Percentiles rank a stretch among this genome's conserved stretches.
Evolutionary conservation across 2,888 invertebrate species (phyloP).

Genomic region (Caenorhabditis zanzibari): DNA sequence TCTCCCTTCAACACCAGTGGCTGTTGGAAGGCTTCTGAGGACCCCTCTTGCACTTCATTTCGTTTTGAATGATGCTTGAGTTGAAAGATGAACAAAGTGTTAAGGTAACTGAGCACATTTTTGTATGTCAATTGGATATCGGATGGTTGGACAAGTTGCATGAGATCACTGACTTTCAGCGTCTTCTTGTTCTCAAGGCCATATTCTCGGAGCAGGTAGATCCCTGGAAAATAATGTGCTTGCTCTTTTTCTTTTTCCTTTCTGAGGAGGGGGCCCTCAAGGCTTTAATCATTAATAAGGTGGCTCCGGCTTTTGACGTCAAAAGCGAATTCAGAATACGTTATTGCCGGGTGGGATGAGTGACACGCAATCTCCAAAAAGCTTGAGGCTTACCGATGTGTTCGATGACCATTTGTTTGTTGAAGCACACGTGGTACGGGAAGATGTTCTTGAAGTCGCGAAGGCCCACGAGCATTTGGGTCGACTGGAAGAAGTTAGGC

Average conservation of each 20-base stretch:
- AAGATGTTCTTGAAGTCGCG: conserved; percentile 76
- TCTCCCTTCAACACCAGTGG: conserved; percentile 73
- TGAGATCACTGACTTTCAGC: conserved; percentile 78
- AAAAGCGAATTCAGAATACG: conserved; percentile 43
- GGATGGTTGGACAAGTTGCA: conserved; percentile 79
- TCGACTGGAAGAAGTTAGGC: conserved; percentile 43
- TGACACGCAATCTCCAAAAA: conserved; percentile 22
- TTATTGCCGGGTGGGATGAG: background rate
- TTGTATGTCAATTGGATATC: conserved; percentile 81
- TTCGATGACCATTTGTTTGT: conserved; percentile 80
- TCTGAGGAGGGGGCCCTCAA: no score
- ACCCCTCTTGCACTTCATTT: conserved; percentile 70
- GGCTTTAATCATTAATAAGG: conserved; percentile 37
- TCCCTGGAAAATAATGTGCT: conserved; percentile 57
- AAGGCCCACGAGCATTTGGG: conserved; percentile 58
- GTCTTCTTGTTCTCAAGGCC: conserved; percentile 77
- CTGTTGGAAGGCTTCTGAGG: conserved; percentile 70
- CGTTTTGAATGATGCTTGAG: conserved; percentile 74
- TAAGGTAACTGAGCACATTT: conserved; percentile 77
- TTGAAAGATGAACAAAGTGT: conserved; percentile 81
- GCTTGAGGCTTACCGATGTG: conserved; percentile 74
- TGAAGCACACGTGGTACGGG: conserved; percentile 82
- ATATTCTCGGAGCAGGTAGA: conserved; percentile 77
- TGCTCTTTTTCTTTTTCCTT: background rate
- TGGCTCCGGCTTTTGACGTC: conserved; percentile 39